Evolutionary conservation across 37 sponge, comb jelly and placozoan genomes (phyloP).

Genomic region (Cliona cf. orientalis): DNA sequence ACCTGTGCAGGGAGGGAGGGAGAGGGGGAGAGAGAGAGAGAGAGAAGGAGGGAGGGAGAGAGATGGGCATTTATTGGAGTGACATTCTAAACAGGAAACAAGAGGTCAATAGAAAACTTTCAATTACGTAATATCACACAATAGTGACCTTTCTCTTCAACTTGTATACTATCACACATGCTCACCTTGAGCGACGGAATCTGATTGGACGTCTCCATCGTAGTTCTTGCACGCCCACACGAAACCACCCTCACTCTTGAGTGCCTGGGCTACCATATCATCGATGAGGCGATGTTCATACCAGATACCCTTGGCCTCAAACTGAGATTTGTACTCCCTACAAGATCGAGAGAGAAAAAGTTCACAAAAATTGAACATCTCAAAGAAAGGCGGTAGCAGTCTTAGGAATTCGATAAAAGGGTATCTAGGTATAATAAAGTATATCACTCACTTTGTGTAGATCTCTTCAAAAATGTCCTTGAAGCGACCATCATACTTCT

Average conservation of each 20-base stretch:
- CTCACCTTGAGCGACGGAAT: slow-evolving; percentile 92
- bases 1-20: slow-evolving; percentile 30
- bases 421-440: no score
- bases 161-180: not conserved
- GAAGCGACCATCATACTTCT: slow-evolving; percentile 94
- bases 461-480: slow-evolving; percentile 95
- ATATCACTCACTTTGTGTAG: slow-evolving; percentile 75
- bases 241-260: slow-evolving; percentile 95
- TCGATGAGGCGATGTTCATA: slow-evolving; percentile 97
- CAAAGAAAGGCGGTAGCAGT: no score
- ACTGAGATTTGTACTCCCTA: slow-evolving; percentile 87
- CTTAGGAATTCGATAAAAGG: no score
- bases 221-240: slow-evolving; percentile 99
- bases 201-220: slow-evolving; percentile 97
- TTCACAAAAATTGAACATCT: no score
- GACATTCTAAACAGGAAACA: no score
- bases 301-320: slow-evolving; percentile 89
- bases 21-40: not conserved
- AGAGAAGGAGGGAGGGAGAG: not conserved
- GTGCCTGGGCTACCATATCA: slow-evolving; percentile 96
- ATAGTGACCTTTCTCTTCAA: not conserved
- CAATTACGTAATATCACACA: not conserved
- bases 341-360: no score
- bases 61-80: not conserved
- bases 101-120: no score